Percentiles rank a stretch among this genome's conserved stretches.
Evolutionary conservation across 1,140 invertebrate genomes (phyloP).

Genomic region (Frieseomelitta varia): DNA sequence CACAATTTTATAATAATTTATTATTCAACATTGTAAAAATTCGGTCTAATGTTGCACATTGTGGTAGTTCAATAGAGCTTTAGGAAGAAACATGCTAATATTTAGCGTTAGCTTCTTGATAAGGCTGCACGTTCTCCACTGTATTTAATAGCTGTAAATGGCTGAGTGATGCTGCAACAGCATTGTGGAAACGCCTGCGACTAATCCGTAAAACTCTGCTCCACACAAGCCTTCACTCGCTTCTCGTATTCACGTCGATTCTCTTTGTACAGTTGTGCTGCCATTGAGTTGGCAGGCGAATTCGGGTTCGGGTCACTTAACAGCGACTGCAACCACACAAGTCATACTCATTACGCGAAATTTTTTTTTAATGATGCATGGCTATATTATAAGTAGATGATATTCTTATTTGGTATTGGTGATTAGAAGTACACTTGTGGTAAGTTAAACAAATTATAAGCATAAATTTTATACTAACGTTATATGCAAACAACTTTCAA

Average conservation of each 20-base stretch:
- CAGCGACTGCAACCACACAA: slow-evolving; percentile 90
- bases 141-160: slow-evolving; percentile 73
- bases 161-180: slow-evolving; percentile 73
- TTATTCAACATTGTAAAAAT: slow-evolving; percentile 82
- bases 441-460: slow-evolving; percentile 33
- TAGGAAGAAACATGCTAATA: slow-evolving; percentile 78
- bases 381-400: slow-evolving; percentile 41
- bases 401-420: slow-evolving; percentile 9
- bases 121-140: slow-evolving; percentile 77
- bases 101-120: slow-evolving; percentile 78
- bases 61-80: slow-evolving; percentile 71
- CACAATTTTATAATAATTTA: slow-evolving; percentile 82
- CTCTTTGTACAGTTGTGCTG: slow-evolving; percentile 97
- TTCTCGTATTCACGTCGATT: slow-evolving; percentile 98
- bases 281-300: slow-evolving; percentile 97
- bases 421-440: slow-evolving; percentile 50
- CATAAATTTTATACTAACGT: slow-evolving; percentile 35
- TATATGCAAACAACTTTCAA: slow-evolving; percentile 45
- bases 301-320: slow-evolving; percentile 98
- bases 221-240: slow-evolving; percentile 97
- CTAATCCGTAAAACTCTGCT: slow-evolving; percentile 98
- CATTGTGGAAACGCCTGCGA: slow-evolving; percentile 74
- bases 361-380: slow-evolving; percentile 49
- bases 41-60: slow-evolving; percentile 79
- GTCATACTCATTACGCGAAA: slow-evolving; percentile 72